A percentile compares a stretch with the other conserved stretches of the same genome.
phyloP scores from a whole-genome alignment of 2,797 vertebrate genomes.

The Sebastes taczanowskii region DNA sequence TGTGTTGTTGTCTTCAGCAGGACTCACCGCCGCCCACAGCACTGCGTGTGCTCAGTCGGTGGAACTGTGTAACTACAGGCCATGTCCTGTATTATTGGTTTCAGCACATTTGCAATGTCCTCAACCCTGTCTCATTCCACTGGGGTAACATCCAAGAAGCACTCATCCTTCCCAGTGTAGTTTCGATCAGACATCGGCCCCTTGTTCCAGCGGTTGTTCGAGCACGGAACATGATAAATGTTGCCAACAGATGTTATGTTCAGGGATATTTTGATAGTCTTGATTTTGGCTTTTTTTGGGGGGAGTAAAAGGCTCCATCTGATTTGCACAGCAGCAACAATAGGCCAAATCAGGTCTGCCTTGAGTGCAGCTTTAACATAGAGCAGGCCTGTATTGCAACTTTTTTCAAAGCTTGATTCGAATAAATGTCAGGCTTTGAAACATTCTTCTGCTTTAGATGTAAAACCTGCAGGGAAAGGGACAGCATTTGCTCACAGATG shows the following conservation, averaged over 20 bases:
- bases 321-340: neutral
- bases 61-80: slow-evolving; percentile 7
- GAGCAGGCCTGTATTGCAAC: neutral
- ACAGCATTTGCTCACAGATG: neutral
- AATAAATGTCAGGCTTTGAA: slow-evolving; percentile 6
- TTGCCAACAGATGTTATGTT: neutral
- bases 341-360: neutral
- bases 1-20: slow-evolving; percentile 5
- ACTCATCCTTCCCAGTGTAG: neutral
- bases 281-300: neutral
- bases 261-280: neutral
- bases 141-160: neutral
- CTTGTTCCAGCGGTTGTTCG: neutral
- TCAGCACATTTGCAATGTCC: slow-evolving; percentile 22
- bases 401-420: neutral
- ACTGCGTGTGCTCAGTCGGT: slow-evolving; percentile 2
- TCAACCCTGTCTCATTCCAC: slow-evolving; percentile 10
- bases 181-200: neutral
- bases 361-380: neutral
- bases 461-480: neutral
- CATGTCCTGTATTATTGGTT: slow-evolving; percentile 24
- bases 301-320: too few species aligned
- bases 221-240: neutral
- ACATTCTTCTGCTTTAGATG: neutral
- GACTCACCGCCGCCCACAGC: slow-evolving; percentile 6